Evolutionary conservation across 2,888 invertebrate genomes (phyloP), one percentile per base, ranked within the genome.

Genomic region (Ophion slaviceki): DNA sequence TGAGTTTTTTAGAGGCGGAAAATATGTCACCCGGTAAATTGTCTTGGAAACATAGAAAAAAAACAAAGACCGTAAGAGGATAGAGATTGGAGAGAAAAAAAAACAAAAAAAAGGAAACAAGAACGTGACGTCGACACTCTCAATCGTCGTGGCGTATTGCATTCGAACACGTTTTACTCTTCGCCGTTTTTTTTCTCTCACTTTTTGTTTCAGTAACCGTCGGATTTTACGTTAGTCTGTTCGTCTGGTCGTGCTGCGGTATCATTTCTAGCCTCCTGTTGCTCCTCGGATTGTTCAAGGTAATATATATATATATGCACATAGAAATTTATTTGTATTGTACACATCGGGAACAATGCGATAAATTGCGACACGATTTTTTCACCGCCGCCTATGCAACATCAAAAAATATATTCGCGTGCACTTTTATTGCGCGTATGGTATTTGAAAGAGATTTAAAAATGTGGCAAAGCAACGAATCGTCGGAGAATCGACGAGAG

Each of bases 271-370:
- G 97, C 74, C 90, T 96, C 10, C 92, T 97, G 64, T 95, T 97
- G 78, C 94, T 97, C 75, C 94, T 96, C 82, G 97, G 97, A 87
- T 95, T 97, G 66, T 95, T 96, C 88, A 96, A 95, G 95, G 97
- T 97, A 94, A 57, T 70, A 24, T 68, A 20, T 68, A 45, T 57
- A 57, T 57, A 61, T 24, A 7, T 24, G 10, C 2, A 8, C 61
- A 20, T 7, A 8, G 10, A 61, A 24, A 8, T 61, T 61, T 24
- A 61, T 8, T 24, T 2, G 2, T 20, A 10, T 8, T 10, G 24
- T 53, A 17, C 14, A 53, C 2, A 53, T 17, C 53, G 5, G 53
- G 17, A 53, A 17, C 53, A 14, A 53, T 17, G 14, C 53, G 3
- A 53, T 53, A 53, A 5, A 53, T 53, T 14, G 14, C 53, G 17